A percentile compares a stretch with the other conserved stretches of the same genome.
These are phyloP conservation scores for Callorhinus ursinus DNA, from an alignment of 2,113 vertebrate species.

Conservation along the genomic window DNA sequence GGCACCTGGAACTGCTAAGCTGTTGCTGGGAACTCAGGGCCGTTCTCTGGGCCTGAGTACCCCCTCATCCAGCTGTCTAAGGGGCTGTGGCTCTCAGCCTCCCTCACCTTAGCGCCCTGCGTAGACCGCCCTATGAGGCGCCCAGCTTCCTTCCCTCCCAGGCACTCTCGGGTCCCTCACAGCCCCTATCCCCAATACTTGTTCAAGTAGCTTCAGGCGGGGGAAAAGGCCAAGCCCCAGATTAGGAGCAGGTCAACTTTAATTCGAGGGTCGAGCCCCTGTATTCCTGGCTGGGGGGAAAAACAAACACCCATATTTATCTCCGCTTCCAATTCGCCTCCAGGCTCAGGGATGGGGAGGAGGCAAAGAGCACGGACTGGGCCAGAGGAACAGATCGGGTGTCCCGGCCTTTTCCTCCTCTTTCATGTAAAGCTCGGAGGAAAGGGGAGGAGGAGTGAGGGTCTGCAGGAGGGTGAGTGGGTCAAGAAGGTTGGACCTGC, in stretches of 20 bases:
- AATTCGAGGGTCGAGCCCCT: constrained; percentile 81
- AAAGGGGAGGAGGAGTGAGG: constrained; percentile 43
- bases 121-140: constrained; percentile 23
- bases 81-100: not conserved
- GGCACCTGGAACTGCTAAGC: not conserved
- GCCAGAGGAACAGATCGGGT: constrained; percentile 70
- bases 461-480: constrained; percentile 56
- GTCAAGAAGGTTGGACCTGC: constrained; percentile 84
- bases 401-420: constrained; percentile 71
- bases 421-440: constrained; percentile 66
- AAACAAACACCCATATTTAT: constrained; percentile 81
- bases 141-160: constrained; percentile 67
- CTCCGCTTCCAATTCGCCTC: constrained; percentile 76
- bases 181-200: constrained; percentile 69
- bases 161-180: constrained; percentile 51
- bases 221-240: constrained; percentile 79
- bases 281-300: constrained; percentile 76
- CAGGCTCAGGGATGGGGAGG: constrained; percentile 70
- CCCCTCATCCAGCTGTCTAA: not conserved
- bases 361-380: constrained; percentile 43
- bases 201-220: constrained; percentile 75
- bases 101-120: not conserved
- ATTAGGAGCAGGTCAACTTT: constrained; percentile 81
- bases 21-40: not conserved
- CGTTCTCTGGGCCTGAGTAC: not conserved